These are phyloP conservation scores for Drosophila lutescens DNA, from an alignment of 2,888 invertebrate genomes.

Conservation along the genomic window DNA sequence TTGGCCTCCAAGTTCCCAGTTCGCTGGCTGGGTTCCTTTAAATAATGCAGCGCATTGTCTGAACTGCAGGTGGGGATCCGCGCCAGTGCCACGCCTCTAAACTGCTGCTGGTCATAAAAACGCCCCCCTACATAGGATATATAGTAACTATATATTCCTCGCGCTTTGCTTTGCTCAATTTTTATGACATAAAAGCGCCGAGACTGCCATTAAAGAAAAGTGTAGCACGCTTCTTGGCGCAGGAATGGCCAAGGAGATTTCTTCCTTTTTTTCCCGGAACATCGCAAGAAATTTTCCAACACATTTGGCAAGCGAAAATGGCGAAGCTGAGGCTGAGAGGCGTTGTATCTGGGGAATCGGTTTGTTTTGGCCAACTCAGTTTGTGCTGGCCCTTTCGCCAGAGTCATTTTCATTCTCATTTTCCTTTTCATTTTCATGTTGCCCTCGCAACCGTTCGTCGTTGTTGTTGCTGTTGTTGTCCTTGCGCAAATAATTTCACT, in stretches of 20 bases:
- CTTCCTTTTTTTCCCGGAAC: conserved; percentile 47
- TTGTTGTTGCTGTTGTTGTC: conserved; percentile 49
- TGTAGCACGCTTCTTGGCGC: conserved; percentile 68
- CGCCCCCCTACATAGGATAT: conserved; percentile 17
- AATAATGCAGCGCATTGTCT: conserved; percentile 79
- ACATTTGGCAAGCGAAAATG: conserved; percentile 66
- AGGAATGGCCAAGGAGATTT: conserved; percentile 60
- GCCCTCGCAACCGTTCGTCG: conserved; percentile 9
- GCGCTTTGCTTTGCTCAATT: conserved; percentile 43
- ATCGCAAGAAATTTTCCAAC: conserved; percentile 73
- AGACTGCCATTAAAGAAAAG: conserved; percentile 74
- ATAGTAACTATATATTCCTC: conserved; percentile 2
- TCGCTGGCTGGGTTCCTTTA: conserved; percentile 54
- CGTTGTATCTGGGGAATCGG: conserved; percentile 34
- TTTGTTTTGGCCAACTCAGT: conserved; percentile 64
- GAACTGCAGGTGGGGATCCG: conserved; percentile 52
- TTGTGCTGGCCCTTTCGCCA: conserved; percentile 18
- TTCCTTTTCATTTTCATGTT: conserved; percentile 35
- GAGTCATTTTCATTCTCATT: conserved; percentile 42
- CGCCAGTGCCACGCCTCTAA: conserved; percentile 40
- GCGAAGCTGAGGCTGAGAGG: conserved; percentile 25
- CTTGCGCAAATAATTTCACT: conserved; percentile 78
- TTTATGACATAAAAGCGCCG: conserved; percentile 75
- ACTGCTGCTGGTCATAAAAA: conserved; percentile 56
- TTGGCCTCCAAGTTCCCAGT: background rate